Evolutionary conservation across 2,888 invertebrate species (phyloP).

Genomic region (Shargacucullia verbasci): DNA sequence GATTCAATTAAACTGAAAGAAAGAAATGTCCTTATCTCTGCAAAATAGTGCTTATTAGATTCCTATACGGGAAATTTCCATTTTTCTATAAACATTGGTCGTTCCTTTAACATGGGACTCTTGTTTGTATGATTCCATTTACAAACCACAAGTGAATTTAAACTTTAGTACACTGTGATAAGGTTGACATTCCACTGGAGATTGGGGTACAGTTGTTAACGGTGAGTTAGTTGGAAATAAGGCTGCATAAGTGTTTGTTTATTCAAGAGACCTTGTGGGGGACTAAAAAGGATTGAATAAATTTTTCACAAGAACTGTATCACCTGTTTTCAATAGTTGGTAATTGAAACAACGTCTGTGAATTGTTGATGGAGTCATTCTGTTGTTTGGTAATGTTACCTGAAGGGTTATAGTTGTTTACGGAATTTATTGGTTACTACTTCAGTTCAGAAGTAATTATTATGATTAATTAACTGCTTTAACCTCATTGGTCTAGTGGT

Average conservation of each 20-base stretch:
- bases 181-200: conserved; percentile 17
- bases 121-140: conserved; percentile 39
- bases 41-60: conserved; percentile 32
- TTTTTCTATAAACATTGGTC: conserved; percentile 47
- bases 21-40: conserved; percentile 17
- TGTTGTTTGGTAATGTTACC: neutral
- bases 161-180: neutral
- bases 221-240: conserved; percentile 54
- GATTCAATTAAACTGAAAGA: conserved; percentile 7
- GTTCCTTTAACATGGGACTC: conserved; percentile 38
- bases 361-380: neutral
- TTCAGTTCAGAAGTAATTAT: too few species aligned
- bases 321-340: conserved; percentile 12
- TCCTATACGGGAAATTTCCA: conserved; percentile 41
- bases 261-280: conserved; percentile 61
- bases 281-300: conserved; percentile 63
- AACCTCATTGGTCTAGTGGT: too few species aligned
- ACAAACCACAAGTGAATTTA: conserved; percentile 1
- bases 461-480: too few species aligned
- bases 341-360: conserved; percentile 3
- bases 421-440: too few species aligned
- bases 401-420: too few species aligned
- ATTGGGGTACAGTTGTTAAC: conserved; percentile 29
- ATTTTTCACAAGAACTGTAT: conserved; percentile 55
- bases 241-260: conserved; percentile 60